Evolutionary conservation across 2,113 vertebrate species (phyloP), one percentile per base, ranked within the genome.

Genomic region (Vireo altiloquus): DNA sequence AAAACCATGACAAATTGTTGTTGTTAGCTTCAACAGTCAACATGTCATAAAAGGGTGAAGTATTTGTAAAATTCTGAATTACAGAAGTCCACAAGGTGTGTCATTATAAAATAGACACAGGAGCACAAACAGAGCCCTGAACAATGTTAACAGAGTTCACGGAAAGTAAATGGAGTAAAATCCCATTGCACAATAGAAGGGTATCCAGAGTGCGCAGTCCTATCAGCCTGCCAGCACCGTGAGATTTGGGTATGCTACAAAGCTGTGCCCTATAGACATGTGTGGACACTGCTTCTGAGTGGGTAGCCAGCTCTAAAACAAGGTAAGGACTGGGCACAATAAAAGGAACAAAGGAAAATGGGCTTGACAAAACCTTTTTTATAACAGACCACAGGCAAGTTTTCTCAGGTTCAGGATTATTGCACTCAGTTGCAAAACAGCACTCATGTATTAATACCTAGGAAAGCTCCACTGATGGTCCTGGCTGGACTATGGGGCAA

Each of bases 1-100:
- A 95, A 92, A 91, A 87, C 40, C 21, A 40, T 63, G 80, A 89
- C 60, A 74, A 79, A 96, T 2, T 80, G 47, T 16, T 94, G 60
- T 60, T 82, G 11, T 66, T 85, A 72, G 23, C 44, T 89, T 88
- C 2, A 2, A 75, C n/a, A 83, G 75, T 89, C 86, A 88, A 88
- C 40, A 65, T 93, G 82, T 54, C 88, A 91, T 91, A 70, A 87
- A 83, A 92, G 46, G 76, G 89, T 77, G 80, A 97, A 95, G 49
- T 86, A 95, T 96, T 90, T 90, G 87, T 93, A 96, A 96, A 93
- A 96, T 97, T 95, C 71, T 95, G 82, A 94, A 82, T 93, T 60
- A 92, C 69, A 95, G 79, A 84, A 69, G 54, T 95, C 96, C 92
- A 84, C 59, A 91, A 96, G 90, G 92, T 88, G 72, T 97, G 89